A percentile compares a stretch with the other conserved stretches of the same genome.
These are phyloP conservation scores for Oegoconia quadripuncta DNA, from an alignment of 2,888 invertebrate species.

Conservation along the genomic window DNA sequence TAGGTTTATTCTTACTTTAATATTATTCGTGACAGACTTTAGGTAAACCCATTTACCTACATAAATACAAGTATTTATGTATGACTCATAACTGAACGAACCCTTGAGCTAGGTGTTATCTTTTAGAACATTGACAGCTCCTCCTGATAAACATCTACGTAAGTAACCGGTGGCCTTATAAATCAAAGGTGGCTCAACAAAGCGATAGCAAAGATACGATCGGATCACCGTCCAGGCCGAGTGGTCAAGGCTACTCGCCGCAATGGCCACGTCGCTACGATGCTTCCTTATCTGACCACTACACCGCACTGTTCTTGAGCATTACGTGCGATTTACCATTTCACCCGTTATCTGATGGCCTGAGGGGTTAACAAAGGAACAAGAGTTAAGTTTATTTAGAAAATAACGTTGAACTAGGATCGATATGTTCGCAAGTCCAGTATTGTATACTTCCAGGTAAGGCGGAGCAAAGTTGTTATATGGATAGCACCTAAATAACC, in stretches of 20 bases:
- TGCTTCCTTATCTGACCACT: conserved; percentile 42
- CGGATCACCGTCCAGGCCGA: conserved; percentile 44
- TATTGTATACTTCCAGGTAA: conserved; percentile 10
- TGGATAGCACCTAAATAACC: too few relatives aligned
- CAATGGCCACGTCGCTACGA: conserved; percentile 28
- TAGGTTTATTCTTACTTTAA: too few relatives aligned
- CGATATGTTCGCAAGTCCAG: conserved; percentile 46
- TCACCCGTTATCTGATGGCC: conserved; percentile 67
- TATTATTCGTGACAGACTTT: too few relatives aligned
- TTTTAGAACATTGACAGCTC: too few relatives aligned
- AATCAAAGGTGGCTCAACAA: conserved; percentile 33
- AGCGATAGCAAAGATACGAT: conserved; percentile 48
- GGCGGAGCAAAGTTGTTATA: not conserved
- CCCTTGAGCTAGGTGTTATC: too few relatives aligned
- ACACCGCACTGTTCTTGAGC: conserved; percentile 51
- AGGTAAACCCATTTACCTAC: too few relatives aligned
- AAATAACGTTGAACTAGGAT: conserved; percentile 52
- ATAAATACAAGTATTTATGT: too few relatives aligned
- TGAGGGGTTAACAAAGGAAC: conserved; percentile 55
- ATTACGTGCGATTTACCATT: conserved; percentile 71
- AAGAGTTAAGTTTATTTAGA: too few relatives aligned
- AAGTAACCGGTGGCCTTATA: conserved; percentile 34
- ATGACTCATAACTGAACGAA: too few relatives aligned
- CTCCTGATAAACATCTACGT: conserved; percentile 32
- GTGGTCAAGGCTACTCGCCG: conserved; percentile 55